Conservation (phyloP, 2,113 vertebrate genomes). For the Fulica atra region DNA sequence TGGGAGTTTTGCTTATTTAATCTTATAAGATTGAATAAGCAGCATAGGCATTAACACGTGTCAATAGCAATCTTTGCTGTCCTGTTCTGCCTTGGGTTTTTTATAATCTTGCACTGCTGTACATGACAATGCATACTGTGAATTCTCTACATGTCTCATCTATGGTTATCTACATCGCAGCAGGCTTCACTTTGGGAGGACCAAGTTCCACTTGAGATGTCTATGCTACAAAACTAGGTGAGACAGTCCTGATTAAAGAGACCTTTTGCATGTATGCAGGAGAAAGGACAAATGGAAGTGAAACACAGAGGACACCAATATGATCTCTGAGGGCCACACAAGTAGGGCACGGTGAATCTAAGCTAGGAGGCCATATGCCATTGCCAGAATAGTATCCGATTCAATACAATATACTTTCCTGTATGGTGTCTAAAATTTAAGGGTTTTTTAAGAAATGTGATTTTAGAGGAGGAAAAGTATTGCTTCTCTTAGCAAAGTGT, state of each 20-base stretch:
- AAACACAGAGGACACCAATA: not conserved
- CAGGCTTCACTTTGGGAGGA: not conserved
- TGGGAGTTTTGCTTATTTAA: not conserved
- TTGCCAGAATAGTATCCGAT: not conserved
- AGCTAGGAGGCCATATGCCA: rapidly evolving
- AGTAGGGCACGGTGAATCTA: not conserved
- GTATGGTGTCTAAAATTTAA: not conserved
- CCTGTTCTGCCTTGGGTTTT: not conserved
- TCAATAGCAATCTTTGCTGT: not conserved
- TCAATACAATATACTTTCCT: not conserved
- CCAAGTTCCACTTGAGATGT: rapidly evolving
- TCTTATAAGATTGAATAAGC: not conserved
- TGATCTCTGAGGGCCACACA: not conserved
- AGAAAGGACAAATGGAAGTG: not conserved
- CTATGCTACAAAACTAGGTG: not conserved
- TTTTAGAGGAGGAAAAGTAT: not conserved
- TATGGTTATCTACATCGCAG: not conserved
- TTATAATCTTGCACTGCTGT: not conserved
- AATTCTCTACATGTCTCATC: not conserved
- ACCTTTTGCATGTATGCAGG: not conserved
- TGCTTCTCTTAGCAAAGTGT: not conserved
- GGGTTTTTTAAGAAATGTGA: not conserved
- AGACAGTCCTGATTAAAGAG: not conserved
- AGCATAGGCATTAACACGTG: not conserved
- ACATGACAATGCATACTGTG: not conserved